phyloP scores from a whole-genome alignment of 2,888 invertebrate genomes.

The Toxonevra muliebris region DNA sequence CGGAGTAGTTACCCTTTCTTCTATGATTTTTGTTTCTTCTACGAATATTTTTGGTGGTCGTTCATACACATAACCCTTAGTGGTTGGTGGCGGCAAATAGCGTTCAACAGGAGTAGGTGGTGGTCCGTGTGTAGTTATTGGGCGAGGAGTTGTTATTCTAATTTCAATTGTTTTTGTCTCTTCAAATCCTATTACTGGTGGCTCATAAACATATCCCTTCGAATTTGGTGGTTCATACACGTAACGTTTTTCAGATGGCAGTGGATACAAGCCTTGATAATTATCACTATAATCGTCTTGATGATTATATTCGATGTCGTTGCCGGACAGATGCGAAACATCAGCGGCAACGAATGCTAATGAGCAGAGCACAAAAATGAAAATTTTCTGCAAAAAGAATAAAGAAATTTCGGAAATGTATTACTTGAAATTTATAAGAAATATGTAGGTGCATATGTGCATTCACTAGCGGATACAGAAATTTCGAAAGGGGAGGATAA shows the following conservation, averaged over 20 bases:
- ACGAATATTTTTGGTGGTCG: too few species aligned
- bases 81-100: conserved; percentile 27
- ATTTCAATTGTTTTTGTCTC: too few species aligned
- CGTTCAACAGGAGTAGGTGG: conserved; percentile 27
- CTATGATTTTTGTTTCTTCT: too few species aligned
- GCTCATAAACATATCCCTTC: conserved; percentile 55
- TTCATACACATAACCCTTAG: too few species aligned
- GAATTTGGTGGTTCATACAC: too few species aligned
- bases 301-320: conserved; percentile 43
- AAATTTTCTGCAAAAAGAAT: conserved; percentile 43
- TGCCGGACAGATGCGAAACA: conserved; percentile 51
- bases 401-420: too few species aligned
- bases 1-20: too few species aligned
- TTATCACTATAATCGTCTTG: conserved; percentile 39
- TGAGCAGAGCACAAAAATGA: conserved; percentile 44
- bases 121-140: conserved; percentile 26
- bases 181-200: conserved; percentile 49
- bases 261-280: conserved; percentile 32
- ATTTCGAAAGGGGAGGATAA: too few species aligned
- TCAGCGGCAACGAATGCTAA: conserved; percentile 47
- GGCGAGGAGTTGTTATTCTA: too few species aligned
- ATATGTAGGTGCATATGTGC: too few species aligned
- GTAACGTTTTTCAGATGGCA: conserved; percentile 16
- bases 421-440: too few species aligned
- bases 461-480: too few species aligned